Evolutionary conservation across 2,797 vertebrate species (phyloP), one percentile per base, ranked within the genome.

Genomic region (Sandelia bainsii): DNA sequence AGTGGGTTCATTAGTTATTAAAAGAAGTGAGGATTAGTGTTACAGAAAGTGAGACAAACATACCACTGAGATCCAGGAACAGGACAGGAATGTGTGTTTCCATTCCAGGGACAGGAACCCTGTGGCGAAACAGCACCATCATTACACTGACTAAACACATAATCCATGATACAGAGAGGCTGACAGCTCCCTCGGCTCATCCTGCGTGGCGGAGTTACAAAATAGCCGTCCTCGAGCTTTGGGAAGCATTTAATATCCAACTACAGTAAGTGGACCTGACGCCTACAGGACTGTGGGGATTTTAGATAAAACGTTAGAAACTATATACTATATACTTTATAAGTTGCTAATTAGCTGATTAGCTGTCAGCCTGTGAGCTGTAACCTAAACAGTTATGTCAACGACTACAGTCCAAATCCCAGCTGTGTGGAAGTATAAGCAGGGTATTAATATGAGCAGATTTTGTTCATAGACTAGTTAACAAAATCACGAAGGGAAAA

Each of bases 51-150:
- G 46, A 65, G 2, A 40, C 32, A 1, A 34, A 68, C 90, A 0
- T 92, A 99, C 97, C 95, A 57, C 96, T 99, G 86, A 99, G 93
- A 83, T 98, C 97, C 71, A 99, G 95, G 90, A 98, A 99, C 83
- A 98, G 95, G 67, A 99, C 98, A 2, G 97, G 97, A 85, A 99
- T 95, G 87, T 99, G 97, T 0, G 96, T 97, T 85, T 99, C 98
- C 98, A 99, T 99, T 54, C 98, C 98, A 60, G 96, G 87, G 52
- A 96, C 94, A 6, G 98, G 97, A 53, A 96, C 96, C 96, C 98
- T 99, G 84, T 4, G 53, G 75, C 79, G 48, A 66, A 23, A 69
- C 51, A 17, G 46, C 20, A 44, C 1, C 20, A 23, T 76, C 40
- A 77, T 60, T 54, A 48, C 6, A 51, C 4, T 3, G 42, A 53